Percentiles rank a stretch among this genome's conserved stretches.
Evolutionary conservation across 2,888 invertebrate species (phyloP).

Genomic region (Thelaira solivaga): DNA sequence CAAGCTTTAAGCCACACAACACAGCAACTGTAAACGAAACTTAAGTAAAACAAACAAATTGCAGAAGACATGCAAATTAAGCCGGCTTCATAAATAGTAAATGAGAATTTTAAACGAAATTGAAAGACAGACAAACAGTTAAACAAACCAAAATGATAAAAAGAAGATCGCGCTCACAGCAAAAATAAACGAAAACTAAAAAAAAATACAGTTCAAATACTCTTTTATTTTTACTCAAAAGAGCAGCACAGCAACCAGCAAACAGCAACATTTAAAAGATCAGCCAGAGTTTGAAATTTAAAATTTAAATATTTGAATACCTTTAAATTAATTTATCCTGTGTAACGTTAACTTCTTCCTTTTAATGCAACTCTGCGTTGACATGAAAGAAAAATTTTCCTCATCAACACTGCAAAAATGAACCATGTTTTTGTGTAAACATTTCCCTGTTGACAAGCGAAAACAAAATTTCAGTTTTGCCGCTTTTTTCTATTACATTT

Average conservation of each 20-base stretch:
- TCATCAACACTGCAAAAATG: slow-evolving; percentile 21
- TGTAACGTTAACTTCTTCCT: slow-evolving; percentile 6
- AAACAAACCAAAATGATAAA: neutral
- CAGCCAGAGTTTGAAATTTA: neutral
- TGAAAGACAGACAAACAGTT: neutral
- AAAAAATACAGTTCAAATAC: neutral
- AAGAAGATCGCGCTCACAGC: slow-evolving; percentile 34
- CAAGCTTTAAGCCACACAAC: slow-evolving; percentile 32
- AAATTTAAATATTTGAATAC: neutral
- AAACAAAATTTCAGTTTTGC: slow-evolving; percentile 36
- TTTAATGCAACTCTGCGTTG: slow-evolving; percentile 48
- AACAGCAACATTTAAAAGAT: neutral
- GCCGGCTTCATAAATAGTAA: slow-evolving; percentile 58
- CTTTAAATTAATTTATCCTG: slow-evolving; percentile 20
- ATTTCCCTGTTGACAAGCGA: slow-evolving; percentile 26
- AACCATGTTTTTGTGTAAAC: slow-evolving; percentile 17
- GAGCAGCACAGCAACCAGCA: neutral
- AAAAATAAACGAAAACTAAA: slow-evolving; percentile 28
- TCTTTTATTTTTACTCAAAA: neutral
- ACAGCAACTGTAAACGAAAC: neutral
- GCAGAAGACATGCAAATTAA: slow-evolving; percentile 59
- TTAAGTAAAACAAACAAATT: slow-evolving; percentile 51
- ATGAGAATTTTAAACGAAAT: slow-evolving; percentile 41
- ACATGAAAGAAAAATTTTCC: neutral
- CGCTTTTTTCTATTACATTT: slow-evolving; percentile 35